Evolutionary conservation across 2,797 vertebrate species (phyloP).

Genomic region (Propithecus deckenii): DNA sequence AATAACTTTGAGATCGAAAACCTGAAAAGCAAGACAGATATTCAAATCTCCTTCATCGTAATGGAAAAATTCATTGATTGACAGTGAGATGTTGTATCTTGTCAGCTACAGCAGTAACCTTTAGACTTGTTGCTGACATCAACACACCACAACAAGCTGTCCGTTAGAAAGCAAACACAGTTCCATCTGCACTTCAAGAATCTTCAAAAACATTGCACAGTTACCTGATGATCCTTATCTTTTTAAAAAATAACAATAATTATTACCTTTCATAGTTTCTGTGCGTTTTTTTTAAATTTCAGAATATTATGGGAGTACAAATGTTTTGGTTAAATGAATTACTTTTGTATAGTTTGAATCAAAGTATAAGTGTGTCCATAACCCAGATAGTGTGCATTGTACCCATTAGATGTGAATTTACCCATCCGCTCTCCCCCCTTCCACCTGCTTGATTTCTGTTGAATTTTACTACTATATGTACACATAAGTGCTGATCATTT

Average conservation of each 20-base stretch:
- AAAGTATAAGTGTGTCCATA: no score
- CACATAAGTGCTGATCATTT: no score
- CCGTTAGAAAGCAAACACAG: background rate
- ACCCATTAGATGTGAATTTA: no score
- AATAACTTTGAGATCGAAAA: conserved; percentile 48
- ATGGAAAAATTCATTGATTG: conserved; percentile 38
- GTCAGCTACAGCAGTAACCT: background rate
- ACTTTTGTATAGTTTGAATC: no score
- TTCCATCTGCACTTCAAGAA: background rate
- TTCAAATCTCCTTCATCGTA: conserved; percentile 56
- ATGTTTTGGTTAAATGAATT: no score
- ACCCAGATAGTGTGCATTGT: no score
- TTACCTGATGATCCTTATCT: background rate
- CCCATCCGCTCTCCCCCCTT: no score
- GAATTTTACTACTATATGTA: no score
- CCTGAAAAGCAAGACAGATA: background rate
- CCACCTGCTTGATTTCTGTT: no score
- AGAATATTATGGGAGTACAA: no score
- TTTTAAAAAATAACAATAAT: background rate
- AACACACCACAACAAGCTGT: background rate
- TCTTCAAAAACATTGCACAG: background rate
- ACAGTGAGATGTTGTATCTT: conserved; percentile 10
- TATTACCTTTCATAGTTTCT: no score
- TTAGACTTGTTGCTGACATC: background rate
- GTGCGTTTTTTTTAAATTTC: no score